A percentile compares a stretch with the other conserved stretches of the same genome.
phyloP scores from a whole-genome alignment of 2,888 invertebrate genomes.

The Agonopterix heracliana region DNA sequence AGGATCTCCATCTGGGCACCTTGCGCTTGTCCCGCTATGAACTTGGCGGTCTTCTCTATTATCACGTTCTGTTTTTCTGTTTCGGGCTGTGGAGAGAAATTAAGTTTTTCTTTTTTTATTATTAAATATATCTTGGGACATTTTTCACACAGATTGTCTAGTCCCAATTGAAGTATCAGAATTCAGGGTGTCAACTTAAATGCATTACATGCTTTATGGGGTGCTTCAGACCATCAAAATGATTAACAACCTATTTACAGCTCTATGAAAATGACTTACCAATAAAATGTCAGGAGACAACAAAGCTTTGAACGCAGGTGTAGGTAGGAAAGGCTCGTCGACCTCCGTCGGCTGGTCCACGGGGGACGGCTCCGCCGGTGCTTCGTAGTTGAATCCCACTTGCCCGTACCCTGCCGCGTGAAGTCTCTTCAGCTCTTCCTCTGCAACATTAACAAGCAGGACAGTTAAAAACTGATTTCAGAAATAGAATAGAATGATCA shows the following conservation, averaged over 20 bases:
- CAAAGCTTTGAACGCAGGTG: conserved; percentile 78
- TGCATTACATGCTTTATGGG: too few species aligned
- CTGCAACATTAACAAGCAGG: too few species aligned
- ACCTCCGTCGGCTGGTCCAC: conserved; percentile 78
- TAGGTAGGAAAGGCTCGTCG: conserved; percentile 85
- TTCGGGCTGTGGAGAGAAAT: conserved; percentile 80
- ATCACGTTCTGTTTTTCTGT: conserved; percentile 92
- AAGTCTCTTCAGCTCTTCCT: conserved; percentile 93
- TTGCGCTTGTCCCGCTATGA: conserved; percentile 91
- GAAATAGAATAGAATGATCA: too few species aligned
- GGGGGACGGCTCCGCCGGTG: conserved; percentile 57
- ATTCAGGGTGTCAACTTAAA: too few species aligned
- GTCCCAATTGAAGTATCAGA: too few species aligned
- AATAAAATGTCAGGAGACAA: conserved; percentile 84
- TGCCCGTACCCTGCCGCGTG: conserved; percentile 86
- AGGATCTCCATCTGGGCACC: conserved; percentile 99
- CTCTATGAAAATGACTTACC: conserved; percentile 74
- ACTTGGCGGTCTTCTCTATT: conserved; percentile 95
- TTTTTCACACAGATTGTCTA: too few species aligned
- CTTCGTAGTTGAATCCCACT: conserved; percentile 85
- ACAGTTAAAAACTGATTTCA: too few species aligned
- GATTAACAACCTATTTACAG: too few species aligned
- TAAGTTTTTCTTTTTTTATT: background rate
- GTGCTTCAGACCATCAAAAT: too few species aligned
- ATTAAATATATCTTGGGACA: background rate